phyloP scores from a whole-genome alignment of 2,797 vertebrate species.

The Apogon hyalosoma region DNA sequence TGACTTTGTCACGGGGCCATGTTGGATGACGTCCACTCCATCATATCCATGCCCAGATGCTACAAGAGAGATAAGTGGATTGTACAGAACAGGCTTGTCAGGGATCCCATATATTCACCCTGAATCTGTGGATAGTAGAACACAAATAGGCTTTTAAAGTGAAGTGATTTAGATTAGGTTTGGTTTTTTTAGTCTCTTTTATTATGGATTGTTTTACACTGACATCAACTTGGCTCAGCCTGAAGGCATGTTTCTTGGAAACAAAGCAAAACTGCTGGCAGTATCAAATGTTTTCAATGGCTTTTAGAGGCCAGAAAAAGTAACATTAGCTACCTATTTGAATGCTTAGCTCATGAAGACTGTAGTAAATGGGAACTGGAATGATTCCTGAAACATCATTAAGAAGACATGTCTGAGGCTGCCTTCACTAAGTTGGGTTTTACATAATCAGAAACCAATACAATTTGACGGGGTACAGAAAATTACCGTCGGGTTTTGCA shows the following conservation, averaged over 20 bases:
- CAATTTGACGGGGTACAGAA: conserved; percentile 48
- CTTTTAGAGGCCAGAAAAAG: conserved; percentile 72
- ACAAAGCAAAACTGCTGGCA: conserved; percentile 68
- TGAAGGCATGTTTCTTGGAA: conserved; percentile 68
- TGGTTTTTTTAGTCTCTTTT: conserved; percentile 61
- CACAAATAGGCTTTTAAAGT: conserved; percentile 77
- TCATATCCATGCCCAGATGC: conserved; percentile 79
- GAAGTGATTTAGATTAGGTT: conserved; percentile 69
- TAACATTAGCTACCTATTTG: conserved; percentile 78
- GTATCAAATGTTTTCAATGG: conserved; percentile 72
- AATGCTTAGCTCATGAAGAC: conserved; percentile 69
- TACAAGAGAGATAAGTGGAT: conserved; percentile 80
- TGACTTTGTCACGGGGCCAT: conserved; percentile 80
- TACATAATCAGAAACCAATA: conserved; percentile 57
- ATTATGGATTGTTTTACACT: conserved; percentile 77
- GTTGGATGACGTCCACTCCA: conserved; percentile 78
- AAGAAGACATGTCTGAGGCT: conserved; percentile 44
- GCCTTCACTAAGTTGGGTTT: conserved; percentile 35
- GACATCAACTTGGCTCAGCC: conserved; percentile 77
- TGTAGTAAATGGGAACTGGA: conserved; percentile 67
- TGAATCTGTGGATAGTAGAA: conserved; percentile 69
- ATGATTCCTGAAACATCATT: conserved; percentile 60
- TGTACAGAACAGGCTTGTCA: conserved; percentile 74
- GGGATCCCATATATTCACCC: conserved; percentile 72
- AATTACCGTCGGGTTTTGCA: conserved; percentile 58